These are phyloP conservation scores for Willisornis vidua DNA, from an alignment of 2,113 vertebrate species.

Conservation along the genomic window DNA sequence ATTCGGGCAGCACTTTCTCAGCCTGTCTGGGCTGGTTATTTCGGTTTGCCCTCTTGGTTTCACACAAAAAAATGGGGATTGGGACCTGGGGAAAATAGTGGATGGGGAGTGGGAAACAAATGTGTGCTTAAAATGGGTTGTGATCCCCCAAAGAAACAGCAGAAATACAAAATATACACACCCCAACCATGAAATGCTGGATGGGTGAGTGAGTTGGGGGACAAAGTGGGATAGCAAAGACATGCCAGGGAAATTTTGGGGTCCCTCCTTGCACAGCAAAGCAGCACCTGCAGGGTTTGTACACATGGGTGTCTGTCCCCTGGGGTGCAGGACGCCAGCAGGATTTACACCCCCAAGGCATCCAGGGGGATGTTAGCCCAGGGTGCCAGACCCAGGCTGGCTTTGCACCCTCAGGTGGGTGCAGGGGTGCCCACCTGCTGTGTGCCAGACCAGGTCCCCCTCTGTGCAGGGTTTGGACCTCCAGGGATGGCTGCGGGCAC, in stretches of 20 bases:
- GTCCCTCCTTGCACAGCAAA: background rate
- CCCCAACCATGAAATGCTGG: accelerated
- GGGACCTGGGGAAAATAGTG: background rate
- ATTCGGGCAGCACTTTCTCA: background rate
- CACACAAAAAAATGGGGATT: background rate
- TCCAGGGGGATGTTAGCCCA: background rate
- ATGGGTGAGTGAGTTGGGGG: background rate
- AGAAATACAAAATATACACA: background rate
- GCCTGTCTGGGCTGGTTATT: background rate
- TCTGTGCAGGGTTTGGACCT: background rate
- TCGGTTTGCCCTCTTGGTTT: background rate
- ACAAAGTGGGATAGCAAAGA: background rate
- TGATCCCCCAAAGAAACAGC: background rate
- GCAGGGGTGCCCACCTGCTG: background rate
- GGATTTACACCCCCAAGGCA: background rate
- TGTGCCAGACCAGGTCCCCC: background rate
- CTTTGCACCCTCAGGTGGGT: background rate
- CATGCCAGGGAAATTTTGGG: background rate
- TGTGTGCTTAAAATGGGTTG: background rate
- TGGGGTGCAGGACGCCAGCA: background rate
- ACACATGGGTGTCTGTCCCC: background rate
- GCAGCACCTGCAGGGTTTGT: background rate
- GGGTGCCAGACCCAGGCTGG: background rate
- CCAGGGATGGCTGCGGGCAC: background rate
- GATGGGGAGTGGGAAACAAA: background rate